A percentile compares a stretch with the other conserved stretches of the same genome.
These are phyloP conservation scores for Diachrysia chrysitis DNA, from an alignment of 2,888 invertebrate species.

Conservation along the genomic window DNA sequence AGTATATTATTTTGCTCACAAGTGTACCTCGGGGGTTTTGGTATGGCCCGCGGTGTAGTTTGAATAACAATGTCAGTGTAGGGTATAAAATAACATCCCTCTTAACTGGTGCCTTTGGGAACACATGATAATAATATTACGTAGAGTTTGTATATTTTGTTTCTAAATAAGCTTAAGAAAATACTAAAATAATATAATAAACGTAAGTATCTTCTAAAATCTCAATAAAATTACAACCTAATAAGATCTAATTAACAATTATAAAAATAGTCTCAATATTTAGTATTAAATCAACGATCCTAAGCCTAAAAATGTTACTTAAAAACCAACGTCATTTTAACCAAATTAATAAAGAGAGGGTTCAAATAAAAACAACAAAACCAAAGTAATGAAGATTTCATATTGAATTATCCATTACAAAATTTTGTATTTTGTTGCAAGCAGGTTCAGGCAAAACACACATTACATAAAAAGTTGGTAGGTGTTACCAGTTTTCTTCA, in stretches of 20 bases:
- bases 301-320: no score
- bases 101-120: constrained; percentile 3
- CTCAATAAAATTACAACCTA: no score
- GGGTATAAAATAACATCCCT: constrained; percentile 26
- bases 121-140: background rate
- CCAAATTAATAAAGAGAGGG: background rate
- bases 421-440: background rate
- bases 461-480: background rate
- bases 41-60: constrained; percentile 2
- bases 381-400: background rate
- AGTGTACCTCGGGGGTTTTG: background rate
- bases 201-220: no score
- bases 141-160: background rate
- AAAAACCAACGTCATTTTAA: background rate
- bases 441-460: background rate
- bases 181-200: background rate
- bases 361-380: background rate
- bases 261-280: no score
- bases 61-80: constrained; percentile 20
- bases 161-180: background rate
- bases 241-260: no score
- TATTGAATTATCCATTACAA: background rate
- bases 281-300: no score
- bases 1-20: background rate
- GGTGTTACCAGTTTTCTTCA: background rate